Evolutionary conservation across 2,888 invertebrate species (phyloP), one percentile per base, ranked within the genome.

Genomic region (Torymus texanus): DNA sequence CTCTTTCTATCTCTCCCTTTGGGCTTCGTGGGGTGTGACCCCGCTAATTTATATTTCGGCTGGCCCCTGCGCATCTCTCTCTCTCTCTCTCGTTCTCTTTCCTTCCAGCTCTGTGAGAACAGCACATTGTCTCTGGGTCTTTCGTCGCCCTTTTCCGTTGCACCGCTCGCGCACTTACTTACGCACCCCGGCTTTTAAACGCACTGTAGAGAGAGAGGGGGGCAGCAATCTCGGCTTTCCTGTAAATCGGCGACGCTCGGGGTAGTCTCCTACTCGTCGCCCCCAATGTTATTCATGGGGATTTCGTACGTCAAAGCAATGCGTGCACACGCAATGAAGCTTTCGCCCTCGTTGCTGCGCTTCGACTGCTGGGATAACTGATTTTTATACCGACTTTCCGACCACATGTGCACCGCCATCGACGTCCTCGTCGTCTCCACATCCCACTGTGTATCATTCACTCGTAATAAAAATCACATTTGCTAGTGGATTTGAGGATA

Each of bases 41-140:
- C 84, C 75, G 84, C 85, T 85, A 86, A 85, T 85, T 85, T 85
- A 85, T 84, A 78, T 16, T 24, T 21, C 21, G 61, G 29, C 4
- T 56, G 50, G 58, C 24, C 18, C 59, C 41, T 59, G 14, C n/a
- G 50, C 21, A n/a, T n/a, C 29, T 61, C 61, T 58, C n/a, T 41
- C 41, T 41, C 41, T 29, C 4, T 29, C 29, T 29, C 24, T 29
- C 29, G 3, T n/a, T n/a, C n/a, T n/a, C n/a, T n/a, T n/a, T n/a
- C 8, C 41, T 41, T 41, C 41, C 8, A 41, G 41, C 41, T 74
- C 53, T 63, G 77, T 63, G 78, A 73, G 78, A 79, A 70, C 62
- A 62, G 76, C 65, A 63, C 80, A 79, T 83, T 78, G 78, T 75
- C 74, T 72, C 50, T 14, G 41, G 41, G 8, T 41, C 41, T 41